phyloP scores from a whole-genome alignment of 1,140 invertebrate genomes.

The Scylla paramamosain region DNA sequence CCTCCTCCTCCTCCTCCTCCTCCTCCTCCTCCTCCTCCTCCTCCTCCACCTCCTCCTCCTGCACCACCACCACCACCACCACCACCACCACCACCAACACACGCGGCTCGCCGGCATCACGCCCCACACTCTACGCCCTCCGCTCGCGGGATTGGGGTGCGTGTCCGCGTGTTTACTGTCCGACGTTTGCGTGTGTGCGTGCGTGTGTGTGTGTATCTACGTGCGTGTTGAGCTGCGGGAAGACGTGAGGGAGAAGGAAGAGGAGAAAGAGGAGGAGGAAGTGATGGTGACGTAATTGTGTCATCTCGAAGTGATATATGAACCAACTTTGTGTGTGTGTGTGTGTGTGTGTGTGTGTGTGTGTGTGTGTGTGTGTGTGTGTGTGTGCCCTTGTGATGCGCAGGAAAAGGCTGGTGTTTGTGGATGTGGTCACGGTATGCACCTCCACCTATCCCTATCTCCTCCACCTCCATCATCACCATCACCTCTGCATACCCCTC shows the following conservation, averaged over 20 bases:
- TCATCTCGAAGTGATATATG: too few species aligned
- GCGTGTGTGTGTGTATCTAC: not conserved
- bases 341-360: not conserved
- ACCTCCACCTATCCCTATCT: not conserved
- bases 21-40: not conserved
- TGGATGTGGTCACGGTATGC: not conserved
- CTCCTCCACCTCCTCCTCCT: not conserved
- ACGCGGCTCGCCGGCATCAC: not conserved
- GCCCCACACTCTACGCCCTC: conserved; percentile 1
- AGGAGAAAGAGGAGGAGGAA: not conserved
- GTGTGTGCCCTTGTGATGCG: not conserved
- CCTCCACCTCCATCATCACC: not conserved
- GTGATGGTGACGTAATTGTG: too few species aligned
- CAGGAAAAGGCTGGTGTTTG: not conserved
- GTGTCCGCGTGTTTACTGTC: not conserved
- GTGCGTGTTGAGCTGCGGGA: not conserved
- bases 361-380: not conserved
- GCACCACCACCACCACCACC: not conserved
- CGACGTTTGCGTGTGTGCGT: not conserved
- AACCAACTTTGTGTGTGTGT: too few species aligned
- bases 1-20: not conserved
- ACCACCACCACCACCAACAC: not conserved
- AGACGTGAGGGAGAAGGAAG: not conserved
- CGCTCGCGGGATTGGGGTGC: not conserved
- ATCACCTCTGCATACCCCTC: not conserved